phyloP scores from a whole-genome alignment of 2,888 invertebrate species.

The Drosophila longiperda region DNA sequence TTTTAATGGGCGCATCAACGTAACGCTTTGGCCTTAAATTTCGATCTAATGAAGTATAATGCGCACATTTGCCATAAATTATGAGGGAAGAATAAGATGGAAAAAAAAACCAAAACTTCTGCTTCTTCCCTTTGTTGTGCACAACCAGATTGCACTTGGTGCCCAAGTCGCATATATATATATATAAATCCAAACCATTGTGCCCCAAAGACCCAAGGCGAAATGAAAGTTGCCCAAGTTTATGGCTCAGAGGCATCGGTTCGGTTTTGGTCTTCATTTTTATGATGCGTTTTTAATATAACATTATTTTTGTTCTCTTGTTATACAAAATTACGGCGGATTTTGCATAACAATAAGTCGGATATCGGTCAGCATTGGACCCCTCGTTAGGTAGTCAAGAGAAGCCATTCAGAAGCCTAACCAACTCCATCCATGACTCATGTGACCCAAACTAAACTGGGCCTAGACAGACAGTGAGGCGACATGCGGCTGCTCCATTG shows the following conservation, averaged over 20 bases:
- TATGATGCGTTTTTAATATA: constrained; percentile 76
- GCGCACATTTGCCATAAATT: constrained; percentile 80
- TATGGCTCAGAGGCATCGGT: constrained; percentile 45
- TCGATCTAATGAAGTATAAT: constrained; percentile 79
- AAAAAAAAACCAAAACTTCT: constrained; percentile 41
- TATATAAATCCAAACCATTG: constrained; percentile 45
- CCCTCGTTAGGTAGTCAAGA: constrained; percentile 32
- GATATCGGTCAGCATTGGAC: constrained; percentile 68
- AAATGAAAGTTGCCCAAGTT: constrained; percentile 54
- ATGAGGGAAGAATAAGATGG: constrained; percentile 34
- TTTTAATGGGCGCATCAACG: constrained; percentile 74
- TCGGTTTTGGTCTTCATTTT: constrained; percentile 32
- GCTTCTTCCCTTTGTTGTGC: constrained; percentile 55
- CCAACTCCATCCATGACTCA: constrained; percentile 26
- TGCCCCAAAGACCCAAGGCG: constrained; percentile 33
- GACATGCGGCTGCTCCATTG: constrained; percentile 13
- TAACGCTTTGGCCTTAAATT: constrained; percentile 74
- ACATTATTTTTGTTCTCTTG: constrained; percentile 45
- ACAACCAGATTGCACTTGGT: constrained; percentile 55
- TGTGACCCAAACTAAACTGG: neutral
- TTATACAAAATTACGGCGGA: constrained; percentile 50
- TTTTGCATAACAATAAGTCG: constrained; percentile 78
- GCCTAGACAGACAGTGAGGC: constrained; percentile 40
- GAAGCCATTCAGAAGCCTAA: constrained; percentile 26
- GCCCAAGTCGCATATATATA: constrained; percentile 19